Conservation (phyloP, 2,797 vertebrate genomes). For the Girardinus metallicus region DNA sequence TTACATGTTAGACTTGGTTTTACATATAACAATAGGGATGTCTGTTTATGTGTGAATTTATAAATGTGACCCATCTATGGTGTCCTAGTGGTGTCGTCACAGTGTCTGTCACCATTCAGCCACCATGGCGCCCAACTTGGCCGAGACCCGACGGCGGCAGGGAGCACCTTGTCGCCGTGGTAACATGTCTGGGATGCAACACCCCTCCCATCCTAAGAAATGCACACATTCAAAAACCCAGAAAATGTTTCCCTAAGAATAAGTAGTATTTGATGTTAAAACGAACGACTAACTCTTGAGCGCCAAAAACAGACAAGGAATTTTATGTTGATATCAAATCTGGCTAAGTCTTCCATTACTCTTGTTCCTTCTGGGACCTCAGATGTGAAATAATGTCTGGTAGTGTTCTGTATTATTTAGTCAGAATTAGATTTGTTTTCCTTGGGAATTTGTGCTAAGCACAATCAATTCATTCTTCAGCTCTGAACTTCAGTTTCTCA, state of each 20-base stretch:
- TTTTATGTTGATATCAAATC: slow-evolving; percentile 52
- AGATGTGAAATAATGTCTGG: not conserved
- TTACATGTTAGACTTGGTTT: not conserved
- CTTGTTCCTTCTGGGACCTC: not conserved
- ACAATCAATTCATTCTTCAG: not conserved
- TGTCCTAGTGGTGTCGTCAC: slow-evolving; percentile 75
- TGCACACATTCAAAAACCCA: slow-evolving; percentile 39
- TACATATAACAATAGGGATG: slow-evolving; percentile 19
- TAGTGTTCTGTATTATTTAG: not conserved
- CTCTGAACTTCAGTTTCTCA: not conserved
- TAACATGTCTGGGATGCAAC: slow-evolving; percentile 91
- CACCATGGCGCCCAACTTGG: slow-evolving; percentile 85
- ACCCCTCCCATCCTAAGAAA: slow-evolving; percentile 56
- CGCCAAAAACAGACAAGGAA: slow-evolving; percentile 82
- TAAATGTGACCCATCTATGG: slow-evolving; percentile 62
- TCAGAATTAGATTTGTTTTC: not conserved
- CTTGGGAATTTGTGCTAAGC: not conserved
- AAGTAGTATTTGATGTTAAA: slow-evolving; percentile 32
- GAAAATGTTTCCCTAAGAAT: slow-evolving; percentile 19
- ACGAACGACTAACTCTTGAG: slow-evolving; percentile 13
- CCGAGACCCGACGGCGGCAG: slow-evolving; percentile 88
- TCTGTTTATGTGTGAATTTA: slow-evolving; percentile 36
- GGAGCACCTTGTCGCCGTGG: slow-evolving; percentile 90
- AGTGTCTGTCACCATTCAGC: slow-evolving; percentile 88
- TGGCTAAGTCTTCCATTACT: not conserved